These are phyloP conservation scores for Opisthograptis luteolata DNA, from an alignment of 2,888 invertebrate genomes.

Conservation along the genomic window DNA sequence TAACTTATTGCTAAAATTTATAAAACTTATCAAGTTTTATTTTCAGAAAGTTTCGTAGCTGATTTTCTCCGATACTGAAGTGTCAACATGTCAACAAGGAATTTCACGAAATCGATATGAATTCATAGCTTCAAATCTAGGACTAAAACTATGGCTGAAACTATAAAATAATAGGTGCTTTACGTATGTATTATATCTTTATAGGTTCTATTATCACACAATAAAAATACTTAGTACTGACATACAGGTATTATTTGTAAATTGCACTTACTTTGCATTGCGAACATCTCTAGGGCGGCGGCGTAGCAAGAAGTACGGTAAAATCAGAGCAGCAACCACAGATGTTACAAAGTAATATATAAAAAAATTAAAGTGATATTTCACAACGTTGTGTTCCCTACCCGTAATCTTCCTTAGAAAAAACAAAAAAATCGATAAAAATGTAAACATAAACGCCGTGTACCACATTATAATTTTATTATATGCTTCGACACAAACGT, in stretches of 20 bases:
- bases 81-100: too few species aligned
- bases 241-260: too few species aligned
- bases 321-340: conserved; percentile 47
- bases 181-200: too few species aligned
- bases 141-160: too few species aligned
- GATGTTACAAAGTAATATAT: conserved; percentile 53
- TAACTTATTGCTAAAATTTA: too few species aligned
- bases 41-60: too few species aligned
- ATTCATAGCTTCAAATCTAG: too few species aligned
- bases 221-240: too few species aligned
- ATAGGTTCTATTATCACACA: not conserved
- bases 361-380: conserved; percentile 57
- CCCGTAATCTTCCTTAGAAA: conserved; percentile 56
- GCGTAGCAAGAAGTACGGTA: conserved; percentile 62
- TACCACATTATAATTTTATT: conserved; percentile 58
- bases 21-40: too few species aligned
- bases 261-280: conserved; percentile 70
- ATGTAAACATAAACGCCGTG: conserved; percentile 47
- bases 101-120: too few species aligned
- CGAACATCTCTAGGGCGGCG: conserved; percentile 64
- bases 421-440: conserved; percentile 50
- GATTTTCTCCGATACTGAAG: too few species aligned
- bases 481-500: conserved; percentile 47
- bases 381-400: conserved; percentile 55
- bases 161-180: too few species aligned